Conservation (phyloP, 1,140 invertebrate species). For the Ceratitis capitata region DNA sequence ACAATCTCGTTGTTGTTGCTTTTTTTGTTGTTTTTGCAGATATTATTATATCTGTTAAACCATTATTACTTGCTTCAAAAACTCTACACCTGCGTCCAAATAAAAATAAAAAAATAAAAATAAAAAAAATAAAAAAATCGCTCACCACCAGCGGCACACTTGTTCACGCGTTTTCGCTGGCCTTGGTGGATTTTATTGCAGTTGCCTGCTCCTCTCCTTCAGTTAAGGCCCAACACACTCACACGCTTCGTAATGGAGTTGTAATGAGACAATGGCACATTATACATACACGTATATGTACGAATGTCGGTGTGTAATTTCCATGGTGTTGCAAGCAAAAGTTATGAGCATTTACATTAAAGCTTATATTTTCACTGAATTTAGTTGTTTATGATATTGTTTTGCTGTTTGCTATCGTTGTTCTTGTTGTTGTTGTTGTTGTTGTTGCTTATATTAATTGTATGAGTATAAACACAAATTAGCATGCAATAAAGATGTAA, state of each 20-base stretch:
- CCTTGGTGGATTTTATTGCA: neutral
- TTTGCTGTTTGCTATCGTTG: no score
- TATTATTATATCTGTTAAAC: neutral
- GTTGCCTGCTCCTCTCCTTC: neutral
- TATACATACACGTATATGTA: neutral
- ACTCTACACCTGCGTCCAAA: neutral
- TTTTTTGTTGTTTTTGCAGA: neutral
- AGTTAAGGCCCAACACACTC: neutral
- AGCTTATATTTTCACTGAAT: neutral
- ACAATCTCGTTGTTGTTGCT: neutral
- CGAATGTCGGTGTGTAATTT: neutral
- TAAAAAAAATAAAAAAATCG: no score
- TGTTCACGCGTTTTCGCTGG: no score
- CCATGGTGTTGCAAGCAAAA: neutral
- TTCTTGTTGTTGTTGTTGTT: no score
- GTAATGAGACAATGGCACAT: neutral
- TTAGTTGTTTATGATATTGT: neutral
- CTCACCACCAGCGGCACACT: no score
- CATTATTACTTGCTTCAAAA: neutral
- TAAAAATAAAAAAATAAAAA: no score
- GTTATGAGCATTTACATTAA: neutral
- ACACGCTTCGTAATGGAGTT: slow-evolving; percentile 15
- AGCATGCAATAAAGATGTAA: slow-evolving; percentile 16
- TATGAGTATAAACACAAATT: neutral
- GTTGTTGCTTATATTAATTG: neutral